phyloP scores from a whole-genome alignment of 64 coral and sea anemone species.

The Pachyseris speciosa region DNA sequence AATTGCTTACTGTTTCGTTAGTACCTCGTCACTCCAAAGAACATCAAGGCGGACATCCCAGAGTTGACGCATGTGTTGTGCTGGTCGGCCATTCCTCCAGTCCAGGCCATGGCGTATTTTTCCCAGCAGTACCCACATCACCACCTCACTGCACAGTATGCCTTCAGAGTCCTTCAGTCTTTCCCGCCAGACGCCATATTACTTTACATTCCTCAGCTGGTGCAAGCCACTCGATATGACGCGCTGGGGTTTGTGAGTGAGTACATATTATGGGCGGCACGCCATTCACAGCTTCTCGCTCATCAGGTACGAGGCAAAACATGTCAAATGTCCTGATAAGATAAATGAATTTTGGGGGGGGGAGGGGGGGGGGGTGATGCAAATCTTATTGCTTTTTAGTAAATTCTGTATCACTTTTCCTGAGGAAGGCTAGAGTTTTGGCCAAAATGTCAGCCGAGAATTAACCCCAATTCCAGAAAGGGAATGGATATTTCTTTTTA shows the following conservation, averaged over 20 bases:
- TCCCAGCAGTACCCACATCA: constrained; percentile 96
- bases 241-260: constrained; percentile 90
- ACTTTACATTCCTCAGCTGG: constrained; percentile 93
- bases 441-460: no score
- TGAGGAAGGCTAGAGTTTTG: no score
- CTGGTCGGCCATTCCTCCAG: constrained; percentile 93
- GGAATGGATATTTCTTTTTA: no score
- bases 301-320: constrained; percentile 88
- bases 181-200: constrained; percentile 94
- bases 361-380: no score
- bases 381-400: no score
- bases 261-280: constrained; percentile 97
- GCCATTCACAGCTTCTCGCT: constrained; percentile 90
- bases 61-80: constrained; percentile 87
- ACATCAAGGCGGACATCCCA: constrained; percentile 87
- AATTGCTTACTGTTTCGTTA: constrained; percentile 1
- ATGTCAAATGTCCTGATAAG: no score
- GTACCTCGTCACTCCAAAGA: constrained; percentile 92
- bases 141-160: constrained; percentile 95
- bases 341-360: no score
- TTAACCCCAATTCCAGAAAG: no score
- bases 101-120: constrained; percentile 93
- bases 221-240: constrained; percentile 94
- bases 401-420: no score
- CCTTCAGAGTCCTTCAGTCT: constrained; percentile 90